Evolutionary conservation across 2,113 vertebrate genomes (phyloP).

Genomic region (Chelonoidis abingdonii): DNA sequence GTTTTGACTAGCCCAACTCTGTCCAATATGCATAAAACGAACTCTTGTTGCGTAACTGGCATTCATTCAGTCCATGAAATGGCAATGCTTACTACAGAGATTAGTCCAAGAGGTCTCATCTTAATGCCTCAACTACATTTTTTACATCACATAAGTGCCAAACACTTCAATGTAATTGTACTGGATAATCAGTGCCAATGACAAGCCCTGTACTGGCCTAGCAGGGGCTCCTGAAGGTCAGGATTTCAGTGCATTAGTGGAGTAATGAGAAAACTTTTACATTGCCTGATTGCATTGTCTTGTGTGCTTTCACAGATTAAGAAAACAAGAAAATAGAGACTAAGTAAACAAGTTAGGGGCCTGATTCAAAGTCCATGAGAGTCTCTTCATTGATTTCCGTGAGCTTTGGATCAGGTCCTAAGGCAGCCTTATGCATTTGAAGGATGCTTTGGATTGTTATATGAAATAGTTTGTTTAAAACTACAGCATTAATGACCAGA

Average conservation of each 20-base stretch:
- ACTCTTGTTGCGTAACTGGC: neutral
- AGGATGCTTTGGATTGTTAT: neutral
- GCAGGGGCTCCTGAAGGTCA: neutral
- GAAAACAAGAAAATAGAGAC: neutral
- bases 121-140: neutral
- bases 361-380: neutral
- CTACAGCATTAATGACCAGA: neutral
- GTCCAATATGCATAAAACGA: accelerated
- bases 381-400: neutral
- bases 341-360: neutral
- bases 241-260: neutral
- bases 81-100: neutral
- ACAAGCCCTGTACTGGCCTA: neutral
- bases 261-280: neutral
- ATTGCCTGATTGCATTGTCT: neutral
- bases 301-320: neutral
- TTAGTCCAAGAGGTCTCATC: neutral
- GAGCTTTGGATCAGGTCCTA: neutral
- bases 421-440: neutral
- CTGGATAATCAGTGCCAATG: neutral
- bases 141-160: neutral
- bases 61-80: neutral
- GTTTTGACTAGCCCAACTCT: neutral
- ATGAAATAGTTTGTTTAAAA: neutral
- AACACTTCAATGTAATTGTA: neutral